phyloP scores from a whole-genome alignment of 2,113 vertebrate genomes.

The Dromaius novaehollandiae region DNA sequence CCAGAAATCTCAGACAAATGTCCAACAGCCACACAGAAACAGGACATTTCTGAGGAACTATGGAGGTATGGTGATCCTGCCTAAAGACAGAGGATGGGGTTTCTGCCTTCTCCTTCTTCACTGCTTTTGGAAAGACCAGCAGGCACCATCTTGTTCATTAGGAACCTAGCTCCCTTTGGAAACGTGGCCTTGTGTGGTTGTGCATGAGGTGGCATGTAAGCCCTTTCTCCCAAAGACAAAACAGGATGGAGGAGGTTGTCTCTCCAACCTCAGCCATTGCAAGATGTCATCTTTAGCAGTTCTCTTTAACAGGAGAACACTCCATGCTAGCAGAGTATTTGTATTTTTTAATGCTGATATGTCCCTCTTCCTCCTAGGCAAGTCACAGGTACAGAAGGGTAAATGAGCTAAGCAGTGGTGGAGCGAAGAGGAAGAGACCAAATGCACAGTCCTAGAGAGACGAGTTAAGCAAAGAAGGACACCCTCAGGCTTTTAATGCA shows the following conservation, averaged over 20 bases:
- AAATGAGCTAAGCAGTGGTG: neutral
- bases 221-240: neutral
- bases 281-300: neutral
- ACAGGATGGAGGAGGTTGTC: accelerated
- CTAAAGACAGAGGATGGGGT: neutral
- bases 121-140: neutral
- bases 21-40: neutral
- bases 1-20: neutral
- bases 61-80: neutral
- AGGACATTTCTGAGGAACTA: neutral
- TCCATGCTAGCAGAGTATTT: neutral
- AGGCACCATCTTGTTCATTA: neutral
- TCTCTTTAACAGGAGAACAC: neutral
- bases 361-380: neutral
- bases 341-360: neutral
- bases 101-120: neutral
- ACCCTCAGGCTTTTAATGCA: neutral
- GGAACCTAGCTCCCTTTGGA: neutral
- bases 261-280: accelerated
- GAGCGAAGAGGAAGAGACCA: neutral
- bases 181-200: neutral
- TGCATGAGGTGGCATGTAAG: neutral
- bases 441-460: neutral
- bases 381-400: neutral
- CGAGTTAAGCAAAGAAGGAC: neutral